phyloP scores from a whole-genome alignment of 1,140 invertebrate species.

The Papilio polytes region DNA sequence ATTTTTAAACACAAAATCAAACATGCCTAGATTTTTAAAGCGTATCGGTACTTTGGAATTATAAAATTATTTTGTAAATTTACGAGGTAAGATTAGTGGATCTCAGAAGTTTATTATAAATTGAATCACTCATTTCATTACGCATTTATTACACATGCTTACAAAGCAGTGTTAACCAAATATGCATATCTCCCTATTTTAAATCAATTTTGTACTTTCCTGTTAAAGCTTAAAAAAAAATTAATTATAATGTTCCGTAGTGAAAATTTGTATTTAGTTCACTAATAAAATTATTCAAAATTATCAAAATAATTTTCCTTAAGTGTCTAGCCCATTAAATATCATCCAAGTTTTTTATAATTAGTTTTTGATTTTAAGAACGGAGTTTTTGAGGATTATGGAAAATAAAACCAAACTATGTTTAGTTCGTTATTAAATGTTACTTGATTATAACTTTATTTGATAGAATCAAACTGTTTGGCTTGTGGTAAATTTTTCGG shows the following conservation, averaged over 20 bases:
- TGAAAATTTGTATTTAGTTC: no score
- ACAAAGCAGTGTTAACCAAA: conserved; percentile 37
- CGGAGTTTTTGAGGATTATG: no score
- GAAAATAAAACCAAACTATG: neutral
- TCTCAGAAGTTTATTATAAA: neutral
- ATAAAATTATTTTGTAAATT: conserved; percentile 38
- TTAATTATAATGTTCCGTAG: neutral
- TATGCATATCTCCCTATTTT: neutral
- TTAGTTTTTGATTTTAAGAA: no score
- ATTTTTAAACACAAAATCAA: neutral
- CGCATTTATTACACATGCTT: conserved; percentile 39
- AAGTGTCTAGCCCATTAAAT: no score
- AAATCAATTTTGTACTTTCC: neutral
- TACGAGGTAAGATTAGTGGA: neutral
- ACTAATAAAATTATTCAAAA: no score
- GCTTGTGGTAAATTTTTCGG: conserved; percentile 30
- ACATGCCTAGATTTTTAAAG: neutral
- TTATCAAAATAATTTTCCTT: no score
- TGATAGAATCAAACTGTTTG: neutral
- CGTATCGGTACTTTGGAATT: neutral
- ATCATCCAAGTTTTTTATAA: no score
- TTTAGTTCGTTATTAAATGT: neutral
- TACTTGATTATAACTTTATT: neutral
- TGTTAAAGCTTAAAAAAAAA: neutral
- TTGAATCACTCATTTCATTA: conserved; percentile 43